These are phyloP conservation scores for Coregonus clupeaformis DNA, from an alignment of 2,113 vertebrate genomes.

Conservation along the genomic window DNA sequence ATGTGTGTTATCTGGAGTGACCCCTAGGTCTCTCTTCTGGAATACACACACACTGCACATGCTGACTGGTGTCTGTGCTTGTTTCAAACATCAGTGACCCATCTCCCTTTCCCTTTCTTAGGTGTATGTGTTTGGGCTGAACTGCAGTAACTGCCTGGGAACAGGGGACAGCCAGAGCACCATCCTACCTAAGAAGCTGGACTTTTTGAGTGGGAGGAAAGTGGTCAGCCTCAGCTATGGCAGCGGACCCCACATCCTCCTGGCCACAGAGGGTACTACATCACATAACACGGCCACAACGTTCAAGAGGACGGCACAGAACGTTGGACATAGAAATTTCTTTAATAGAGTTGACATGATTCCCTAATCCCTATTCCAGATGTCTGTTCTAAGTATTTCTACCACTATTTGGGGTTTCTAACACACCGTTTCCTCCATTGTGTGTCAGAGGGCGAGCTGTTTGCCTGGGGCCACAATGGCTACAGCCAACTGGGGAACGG, in stretches of 20 bases:
- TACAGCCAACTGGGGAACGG: conserved; percentile 97
- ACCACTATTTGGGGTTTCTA: not conserved
- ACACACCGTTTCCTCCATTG: not conserved
- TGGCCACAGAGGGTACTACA: conserved; percentile 87
- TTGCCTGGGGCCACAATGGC: conserved; percentile 96
- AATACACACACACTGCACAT: too few relatives aligned
- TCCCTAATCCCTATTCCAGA: not conserved
- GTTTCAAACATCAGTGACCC: too few relatives aligned
- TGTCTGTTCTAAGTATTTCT: not conserved
- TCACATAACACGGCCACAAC: not conserved
- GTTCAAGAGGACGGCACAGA: not conserved
- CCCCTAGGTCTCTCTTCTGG: not conserved
- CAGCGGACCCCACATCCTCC: conserved; percentile 91
- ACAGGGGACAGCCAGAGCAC: conserved; percentile 94
- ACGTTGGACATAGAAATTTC: not conserved
- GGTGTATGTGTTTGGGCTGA: conserved; percentile 93
- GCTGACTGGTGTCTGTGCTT: conserved; percentile 5
- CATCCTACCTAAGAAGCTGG: conserved; percentile 91
- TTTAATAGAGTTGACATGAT: not conserved
- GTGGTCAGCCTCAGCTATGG: conserved; percentile 92
- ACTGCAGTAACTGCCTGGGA: conserved; percentile 95
- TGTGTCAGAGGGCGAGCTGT: conserved; percentile 88
- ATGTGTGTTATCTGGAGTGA: too few relatives aligned
- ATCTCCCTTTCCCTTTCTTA: conserved; percentile 37
- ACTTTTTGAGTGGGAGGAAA: conserved; percentile 90